Base-by-base conservation (phyloP, 1,140 invertebrate genomes). In the Melipona quadrifasciata region DNA sequence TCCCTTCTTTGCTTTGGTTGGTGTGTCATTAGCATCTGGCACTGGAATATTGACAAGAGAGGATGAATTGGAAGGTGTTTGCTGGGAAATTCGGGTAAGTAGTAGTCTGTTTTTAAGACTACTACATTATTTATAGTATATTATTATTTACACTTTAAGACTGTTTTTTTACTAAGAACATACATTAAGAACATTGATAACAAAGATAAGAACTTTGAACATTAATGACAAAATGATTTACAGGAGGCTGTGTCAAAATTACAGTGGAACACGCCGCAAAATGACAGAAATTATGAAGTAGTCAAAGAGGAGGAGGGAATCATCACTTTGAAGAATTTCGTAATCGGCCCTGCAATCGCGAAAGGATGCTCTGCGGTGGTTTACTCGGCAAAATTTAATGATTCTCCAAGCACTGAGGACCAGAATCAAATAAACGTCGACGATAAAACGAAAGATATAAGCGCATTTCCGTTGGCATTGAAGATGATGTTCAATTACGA, bases 401-500 rank as follows among this genome's bases (percentile, higher is more conserved):
- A 86, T 64, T 34, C 78, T 51, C 14, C 55, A 12, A 65, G 1
- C 6, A n/a, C 19, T 0, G 51, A 89, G 16, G 82, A 91, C 74
- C 51, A 92, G 31, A 86, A 90, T 70, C 86, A 92, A 70, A 64
- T 89, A 61, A 80, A 81, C 10, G 70, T 89, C n/a, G 89, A 92
- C n/a, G 81, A 70, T 4, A 72, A 79, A 5, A 84, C 86, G 10
- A 80, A 88, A 31, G 80, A 92, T 55, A 55, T 90, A 21, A 89
- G 74, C 16, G 86, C 88, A 47, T 97, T 96, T 93, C 96, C 97
- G 2, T 93, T 98, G 76, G 98, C 98, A 8, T 94, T 98, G 1
- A 98, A 99, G 95, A 98, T 98, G 96, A 98, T 98, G 97, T 98
- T 98, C 90, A 98, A 99, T 93, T 99, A 98, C 92, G 97, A 97